Evolutionary conservation across 2,888 invertebrate genomes (phyloP), one percentile per base, ranked within the genome.

Genomic region (Latrodectus elegans): DNA sequence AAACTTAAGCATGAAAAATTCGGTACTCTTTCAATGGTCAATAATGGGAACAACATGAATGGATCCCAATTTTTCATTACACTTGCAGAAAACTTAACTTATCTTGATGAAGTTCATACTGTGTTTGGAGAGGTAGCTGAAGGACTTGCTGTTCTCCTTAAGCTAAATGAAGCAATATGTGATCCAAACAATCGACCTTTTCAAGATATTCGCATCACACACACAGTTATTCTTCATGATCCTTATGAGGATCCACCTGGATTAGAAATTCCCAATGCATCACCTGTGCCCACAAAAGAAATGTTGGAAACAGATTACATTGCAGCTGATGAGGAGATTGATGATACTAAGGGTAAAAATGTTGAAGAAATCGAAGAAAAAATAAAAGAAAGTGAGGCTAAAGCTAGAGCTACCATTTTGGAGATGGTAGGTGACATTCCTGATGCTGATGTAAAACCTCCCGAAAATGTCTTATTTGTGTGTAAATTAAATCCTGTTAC

Each of bases 401-500:
- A 97, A 93, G 98, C 99, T 1, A 94, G 99, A 91, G 99, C 99
- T 0, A 98, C 99, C 38, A 97, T 99, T 90, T 93, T 99, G 67
- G 99, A 99, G 94, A 99, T 99, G 94, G 97, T 99, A 38, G 99
- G 99, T 0, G 99, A 99, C 92, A 94, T 99, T 84, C 99, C 99
- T 0, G 97, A 98, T 93, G 99, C 97, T 15, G 99, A 99, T 88
- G 96, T 98, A 92, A 97, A 97, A 9, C 99, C 99, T 0, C 99
- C 99, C 10, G 99, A 99, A 93, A 99, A 99, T 94, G 99, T 99
- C 3, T 93, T 99, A 0, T 99, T 99, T 93, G 97, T 99, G 53
- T 99, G 99, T 92, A 99, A 99, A 93, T 93, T 99, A 26, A 99
- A 99, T 93, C 99, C 99, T 0, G 97, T 99, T 0, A 99, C 99